phyloP scores from a whole-genome alignment of 2,113 vertebrate species.

The Tapirus terrestris region DNA sequence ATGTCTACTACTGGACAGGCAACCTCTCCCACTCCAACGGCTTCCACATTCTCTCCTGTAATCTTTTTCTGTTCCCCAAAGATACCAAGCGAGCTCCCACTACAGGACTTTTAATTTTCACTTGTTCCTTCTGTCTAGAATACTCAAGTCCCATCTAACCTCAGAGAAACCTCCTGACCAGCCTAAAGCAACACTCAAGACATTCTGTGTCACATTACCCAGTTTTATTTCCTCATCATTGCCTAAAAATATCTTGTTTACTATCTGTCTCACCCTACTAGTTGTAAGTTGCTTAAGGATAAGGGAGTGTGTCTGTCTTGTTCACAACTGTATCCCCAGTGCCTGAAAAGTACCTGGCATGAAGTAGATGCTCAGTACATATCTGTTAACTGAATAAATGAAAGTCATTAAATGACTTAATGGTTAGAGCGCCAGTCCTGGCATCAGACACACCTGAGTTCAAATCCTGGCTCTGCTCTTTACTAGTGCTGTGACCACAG shows the following conservation, averaged over 20 bases:
- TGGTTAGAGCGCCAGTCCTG: neutral
- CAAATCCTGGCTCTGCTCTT: neutral
- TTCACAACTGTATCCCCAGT: neutral
- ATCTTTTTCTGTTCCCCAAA: neutral
- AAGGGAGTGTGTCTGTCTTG: neutral
- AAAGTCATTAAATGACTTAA: neutral
- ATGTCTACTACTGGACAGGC: too few species aligned
- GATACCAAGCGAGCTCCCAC: neutral
- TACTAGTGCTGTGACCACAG: neutral
- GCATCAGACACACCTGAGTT: neutral
- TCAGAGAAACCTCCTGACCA: neutral
- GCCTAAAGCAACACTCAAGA: neutral
- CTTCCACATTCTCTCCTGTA: neutral
- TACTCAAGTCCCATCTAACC: neutral
- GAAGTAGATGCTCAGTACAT: neutral
- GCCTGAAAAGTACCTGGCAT: neutral
- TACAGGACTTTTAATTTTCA: neutral
- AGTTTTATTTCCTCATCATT: conserved; percentile 1
- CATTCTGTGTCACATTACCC: neutral
- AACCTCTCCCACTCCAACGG: neutral
- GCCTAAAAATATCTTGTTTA: conserved; percentile 45
- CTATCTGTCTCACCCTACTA: neutral
- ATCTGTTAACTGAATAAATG: neutral
- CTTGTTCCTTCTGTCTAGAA: neutral
- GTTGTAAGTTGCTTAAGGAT: neutral